Conservation (phyloP, 2,113 vertebrate species). For the Austrofundulus limnaeus region DNA sequence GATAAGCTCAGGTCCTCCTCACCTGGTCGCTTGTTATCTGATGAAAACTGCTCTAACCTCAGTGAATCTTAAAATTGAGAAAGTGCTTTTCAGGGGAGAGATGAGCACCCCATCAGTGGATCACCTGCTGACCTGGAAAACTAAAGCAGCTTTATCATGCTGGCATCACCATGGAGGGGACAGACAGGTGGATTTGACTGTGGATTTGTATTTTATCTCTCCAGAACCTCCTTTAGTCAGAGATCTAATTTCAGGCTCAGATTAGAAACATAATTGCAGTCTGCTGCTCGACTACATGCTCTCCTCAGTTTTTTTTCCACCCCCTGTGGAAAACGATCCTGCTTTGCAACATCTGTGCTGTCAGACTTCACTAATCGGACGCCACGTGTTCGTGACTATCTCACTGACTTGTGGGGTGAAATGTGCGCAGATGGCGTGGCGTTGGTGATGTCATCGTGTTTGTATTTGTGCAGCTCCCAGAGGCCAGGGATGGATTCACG, state of each 20-base stretch:
- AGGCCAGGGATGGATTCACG: background rate
- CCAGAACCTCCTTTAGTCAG: slow-evolving; percentile 38
- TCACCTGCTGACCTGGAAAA: slow-evolving; percentile 66
- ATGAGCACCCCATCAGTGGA: slow-evolving; percentile 43
- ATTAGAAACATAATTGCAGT: background rate
- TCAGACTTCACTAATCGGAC: background rate
- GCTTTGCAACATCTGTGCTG: slow-evolving; percentile 41
- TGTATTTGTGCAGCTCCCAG: background rate
- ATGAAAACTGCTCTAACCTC: background rate
- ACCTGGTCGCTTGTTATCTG: background rate
- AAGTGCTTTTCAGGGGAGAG: slow-evolving; percentile 7
- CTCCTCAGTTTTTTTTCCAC: too few species aligned
- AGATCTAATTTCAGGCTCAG: slow-evolving; percentile 49
- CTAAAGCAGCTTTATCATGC: slow-evolving; percentile 65
- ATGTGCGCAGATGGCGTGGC: slow-evolving; percentile 30
- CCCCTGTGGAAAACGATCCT: slow-evolving; percentile 32
- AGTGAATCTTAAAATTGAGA: too few species aligned
- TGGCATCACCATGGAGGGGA: slow-evolving; percentile 2
- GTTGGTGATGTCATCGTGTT: slow-evolving; percentile 36
- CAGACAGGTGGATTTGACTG: slow-evolving; percentile 41
- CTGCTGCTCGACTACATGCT: slow-evolving; percentile 1
- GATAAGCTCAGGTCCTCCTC: too few species aligned
- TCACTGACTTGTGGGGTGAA: slow-evolving; percentile 8
- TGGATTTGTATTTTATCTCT: slow-evolving; percentile 39
- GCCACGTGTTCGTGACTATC: slow-evolving; percentile 17